Base-by-base conservation (phyloP, 2,888 invertebrate species). In the Hirtodrosophila duncani region DNA sequence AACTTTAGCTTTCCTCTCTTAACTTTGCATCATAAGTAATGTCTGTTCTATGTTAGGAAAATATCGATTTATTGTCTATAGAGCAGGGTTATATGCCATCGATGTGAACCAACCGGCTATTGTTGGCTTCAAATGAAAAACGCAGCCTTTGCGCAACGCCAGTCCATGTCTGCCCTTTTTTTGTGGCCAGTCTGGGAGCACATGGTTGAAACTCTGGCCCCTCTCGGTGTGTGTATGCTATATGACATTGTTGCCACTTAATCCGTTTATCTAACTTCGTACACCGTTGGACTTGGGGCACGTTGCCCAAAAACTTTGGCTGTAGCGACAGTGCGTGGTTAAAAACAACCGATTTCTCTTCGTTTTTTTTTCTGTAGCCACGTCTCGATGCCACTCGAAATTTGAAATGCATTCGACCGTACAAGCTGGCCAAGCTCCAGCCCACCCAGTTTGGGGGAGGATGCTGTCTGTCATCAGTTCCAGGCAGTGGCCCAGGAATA, bases 191-290 rank as follows among this genome's bases (percentile, higher is more conserved):
- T 23, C 9, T 5, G 6, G 13, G 11, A 24, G 11, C 11, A 8
- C 13, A 18, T 18, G n/a, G n/a, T n/a, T n/a, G n/a, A n/a, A n/a
- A n/a, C n/a, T n/a, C n/a, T n/a, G n/a, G n/a, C n/a, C n/a, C n/a
- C 30, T 39, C 31, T 43, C 30, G 53, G 48, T 31, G 45, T 55
- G 38, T 45, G 48, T 24, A 16, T 33, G 33, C 26, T 48, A 49
- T 66, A 70, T 58, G 64, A 78, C 75, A 75, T 70, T 75, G 81
- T 81, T 78, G 81, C 55, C 67, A 75, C 81, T 84, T 86, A 86
- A 86, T 86, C 86, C 86, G 83, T 85, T 86, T 86, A 86, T 86
- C 86, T 84, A 85, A 78, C 83, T 85, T 86, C 85, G 86, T 85
- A 85, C 86, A 86, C 85, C 83, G 82, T 72, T 86, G 85, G 85